A percentile compares a stretch with the other conserved stretches of the same genome.
Conservation (phyloP, 1,140 invertebrate species). For the Drosophila truncata region DNA sequence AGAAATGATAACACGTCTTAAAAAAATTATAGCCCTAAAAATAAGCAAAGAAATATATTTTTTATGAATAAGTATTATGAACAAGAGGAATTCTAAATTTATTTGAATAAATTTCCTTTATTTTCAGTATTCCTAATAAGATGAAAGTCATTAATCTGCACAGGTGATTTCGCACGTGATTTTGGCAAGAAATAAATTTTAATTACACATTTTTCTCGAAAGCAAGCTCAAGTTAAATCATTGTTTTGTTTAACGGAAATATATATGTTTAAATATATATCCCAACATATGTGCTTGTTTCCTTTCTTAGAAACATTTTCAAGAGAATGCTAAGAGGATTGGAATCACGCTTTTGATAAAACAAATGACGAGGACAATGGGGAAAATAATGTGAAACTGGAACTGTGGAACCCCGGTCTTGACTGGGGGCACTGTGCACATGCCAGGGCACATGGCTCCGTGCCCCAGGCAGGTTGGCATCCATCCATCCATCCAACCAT, state of each 20-base stretch:
- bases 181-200: not conserved
- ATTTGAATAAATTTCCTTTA: not conserved
- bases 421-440: slow-evolving; percentile 27
- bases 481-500: slow-evolving; percentile 18
- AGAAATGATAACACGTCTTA: not conserved
- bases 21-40: not conserved
- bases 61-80: too few relatives aligned
- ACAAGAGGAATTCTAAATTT: not conserved
- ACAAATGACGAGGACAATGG: slow-evolving; percentile 23
- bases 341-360: slow-evolving; percentile 26
- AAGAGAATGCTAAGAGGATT: slow-evolving; percentile 31
- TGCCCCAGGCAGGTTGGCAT: slow-evolving; percentile 20
- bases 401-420: slow-evolving; percentile 1
- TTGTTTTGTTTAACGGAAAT: not conserved
- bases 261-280: not conserved
- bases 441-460: slow-evolving; percentile 37
- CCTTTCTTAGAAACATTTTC: not conserved
- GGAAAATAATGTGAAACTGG: not conserved
- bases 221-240: not conserved
- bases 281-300: slow-evolving; percentile 3
- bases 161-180: slow-evolving; percentile 5
- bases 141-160: not conserved
- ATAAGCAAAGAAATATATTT: not conserved
- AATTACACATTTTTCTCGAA: slow-evolving; percentile 1
- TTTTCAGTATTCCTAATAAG: not conserved